These are phyloP conservation scores for Chionomys nivalis DNA, from an alignment of 2,113 vertebrate species.

Conservation along the genomic window DNA sequence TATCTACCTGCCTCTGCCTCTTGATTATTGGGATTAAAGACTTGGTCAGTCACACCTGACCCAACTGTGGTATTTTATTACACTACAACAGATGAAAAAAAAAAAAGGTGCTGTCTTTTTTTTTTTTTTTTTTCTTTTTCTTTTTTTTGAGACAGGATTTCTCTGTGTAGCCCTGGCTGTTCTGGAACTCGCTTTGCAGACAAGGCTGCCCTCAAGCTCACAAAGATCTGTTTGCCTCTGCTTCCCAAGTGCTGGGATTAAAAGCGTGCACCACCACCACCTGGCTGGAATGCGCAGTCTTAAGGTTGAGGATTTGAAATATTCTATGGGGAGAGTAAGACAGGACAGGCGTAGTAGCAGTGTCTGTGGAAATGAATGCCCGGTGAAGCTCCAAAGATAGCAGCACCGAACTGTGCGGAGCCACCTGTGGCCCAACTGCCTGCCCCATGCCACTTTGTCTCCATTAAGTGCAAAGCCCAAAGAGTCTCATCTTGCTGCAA, in stretches of 20 bases:
- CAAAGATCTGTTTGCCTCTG: neutral
- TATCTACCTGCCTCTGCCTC: neutral
- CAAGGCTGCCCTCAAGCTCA: neutral
- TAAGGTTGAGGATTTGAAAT: neutral
- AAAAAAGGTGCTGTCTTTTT: neutral
- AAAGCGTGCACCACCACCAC: neutral
- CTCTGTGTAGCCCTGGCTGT: no score
- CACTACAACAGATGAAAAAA: neutral
- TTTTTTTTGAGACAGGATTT: no score
- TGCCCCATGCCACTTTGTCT: neutral
- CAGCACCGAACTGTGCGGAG: neutral
- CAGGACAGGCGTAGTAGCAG: neutral
- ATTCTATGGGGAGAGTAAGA: neutral
- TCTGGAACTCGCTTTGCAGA: neutral
- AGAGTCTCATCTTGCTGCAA: slow-evolving; percentile 1
- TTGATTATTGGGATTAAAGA: neutral
- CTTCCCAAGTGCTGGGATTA: neutral
- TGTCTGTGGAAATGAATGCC: neutral
- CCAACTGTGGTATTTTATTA: neutral
- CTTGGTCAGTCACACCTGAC: neutral
- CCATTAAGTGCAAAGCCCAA: neutral
- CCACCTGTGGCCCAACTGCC: neutral
- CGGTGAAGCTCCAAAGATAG: neutral
- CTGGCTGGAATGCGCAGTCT: neutral
- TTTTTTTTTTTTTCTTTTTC: no score